Evolutionary conservation across 2,797 vertebrate genomes (phyloP).

Genomic region (Nyctalus aviator): DNA sequence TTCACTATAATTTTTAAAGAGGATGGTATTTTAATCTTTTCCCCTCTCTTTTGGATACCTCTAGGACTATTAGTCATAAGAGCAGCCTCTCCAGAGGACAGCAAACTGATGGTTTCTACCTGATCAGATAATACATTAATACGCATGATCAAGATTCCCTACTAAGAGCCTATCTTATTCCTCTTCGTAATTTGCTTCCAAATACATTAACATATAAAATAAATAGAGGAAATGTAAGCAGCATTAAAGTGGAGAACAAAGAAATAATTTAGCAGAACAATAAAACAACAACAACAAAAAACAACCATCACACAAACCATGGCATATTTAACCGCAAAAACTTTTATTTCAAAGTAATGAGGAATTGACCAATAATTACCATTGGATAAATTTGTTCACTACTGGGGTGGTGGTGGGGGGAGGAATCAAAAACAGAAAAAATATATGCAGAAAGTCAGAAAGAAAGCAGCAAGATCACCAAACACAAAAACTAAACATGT

Average conservation of each 20-base stretch:
- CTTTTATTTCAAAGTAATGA: background rate
- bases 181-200: background rate
- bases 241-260: background rate
- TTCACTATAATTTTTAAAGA: background rate
- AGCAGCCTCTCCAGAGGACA: background rate
- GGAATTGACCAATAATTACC: background rate
- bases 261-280: background rate
- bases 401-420: rapidly evolving
- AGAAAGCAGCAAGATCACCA: background rate
- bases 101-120: background rate
- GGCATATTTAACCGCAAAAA: background rate
- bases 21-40: background rate
- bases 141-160: background rate
- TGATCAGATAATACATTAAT: background rate
- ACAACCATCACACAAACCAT: background rate
- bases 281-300: background rate
- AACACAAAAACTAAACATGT: background rate
- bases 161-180: background rate
- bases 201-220: background rate
- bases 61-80: background rate
- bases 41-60: background rate
- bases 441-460: background rate
- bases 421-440: background rate
- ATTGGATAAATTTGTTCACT: background rate
- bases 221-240: background rate